Evolutionary conservation across 2,888 invertebrate genomes (phyloP).

Genomic region (Rhamphomyia laevipes): DNA sequence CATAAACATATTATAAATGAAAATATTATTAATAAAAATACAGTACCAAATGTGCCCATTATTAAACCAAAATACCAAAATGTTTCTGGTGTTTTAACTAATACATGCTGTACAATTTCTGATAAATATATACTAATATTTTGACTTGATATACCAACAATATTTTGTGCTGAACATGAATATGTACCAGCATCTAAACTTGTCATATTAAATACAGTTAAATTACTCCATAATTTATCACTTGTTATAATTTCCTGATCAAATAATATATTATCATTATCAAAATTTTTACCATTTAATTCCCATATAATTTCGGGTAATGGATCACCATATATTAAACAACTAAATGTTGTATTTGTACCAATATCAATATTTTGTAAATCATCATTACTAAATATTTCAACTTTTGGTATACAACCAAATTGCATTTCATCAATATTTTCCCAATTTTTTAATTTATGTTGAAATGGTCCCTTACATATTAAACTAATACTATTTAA

Average conservation of each 20-base stretch:
- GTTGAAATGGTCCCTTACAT: conserved; percentile 58
- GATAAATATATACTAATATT: conserved; percentile 51
- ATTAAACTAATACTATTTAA: conserved; percentile 62
- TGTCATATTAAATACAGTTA: conserved; percentile 71
- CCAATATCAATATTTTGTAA: conserved; percentile 60
- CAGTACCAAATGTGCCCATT: conserved; percentile 55
- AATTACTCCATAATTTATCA: conserved; percentile 57
- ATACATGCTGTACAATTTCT: conserved; percentile 45
- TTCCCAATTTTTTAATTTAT: conserved; percentile 65
- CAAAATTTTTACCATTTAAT: conserved; percentile 57
- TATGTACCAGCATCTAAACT: conserved; percentile 76
- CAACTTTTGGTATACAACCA: conserved; percentile 69
- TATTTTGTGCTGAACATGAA: conserved; percentile 47
- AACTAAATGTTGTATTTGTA: conserved; percentile 69
- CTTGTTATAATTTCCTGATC: conserved; percentile 32
- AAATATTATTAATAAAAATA: conserved; percentile 47
- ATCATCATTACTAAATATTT: conserved; percentile 45
- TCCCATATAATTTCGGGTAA: conserved; percentile 74
- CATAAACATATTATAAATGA: conserved; percentile 48
- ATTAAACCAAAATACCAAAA: conserved; percentile 63
- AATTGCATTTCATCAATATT: conserved; percentile 62
- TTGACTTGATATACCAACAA: conserved; percentile 39
- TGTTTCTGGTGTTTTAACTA: conserved; percentile 56
- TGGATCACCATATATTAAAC: conserved; percentile 71
- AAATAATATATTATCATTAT: conserved; percentile 42